Percentiles rank a stretch among this genome's conserved stretches.
Conservation (phyloP, 2,113 vertebrate genomes). For the Apeltes quadracus region DNA sequence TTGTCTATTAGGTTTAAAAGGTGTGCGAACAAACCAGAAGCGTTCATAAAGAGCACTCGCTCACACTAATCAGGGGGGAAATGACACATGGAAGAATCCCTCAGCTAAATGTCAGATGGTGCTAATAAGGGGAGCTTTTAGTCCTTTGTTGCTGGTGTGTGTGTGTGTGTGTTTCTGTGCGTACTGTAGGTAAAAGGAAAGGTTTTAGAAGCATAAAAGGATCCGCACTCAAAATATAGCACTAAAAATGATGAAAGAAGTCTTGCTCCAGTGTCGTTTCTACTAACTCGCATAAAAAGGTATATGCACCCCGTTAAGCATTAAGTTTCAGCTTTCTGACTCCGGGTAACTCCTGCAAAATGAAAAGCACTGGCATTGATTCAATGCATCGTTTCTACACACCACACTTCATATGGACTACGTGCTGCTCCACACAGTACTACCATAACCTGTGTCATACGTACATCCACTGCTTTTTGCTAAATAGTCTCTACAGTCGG, state of each 20-base stretch:
- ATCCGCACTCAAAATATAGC: neutral
- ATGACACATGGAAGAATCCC: conserved; percentile 46
- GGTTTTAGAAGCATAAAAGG: conserved; percentile 15
- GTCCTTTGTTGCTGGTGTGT: conserved; percentile 46
- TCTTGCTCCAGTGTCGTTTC: conserved; percentile 17
- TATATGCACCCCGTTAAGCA: no score
- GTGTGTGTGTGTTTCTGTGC: conserved; percentile 15
- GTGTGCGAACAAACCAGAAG: conserved; percentile 34
- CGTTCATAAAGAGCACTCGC: conserved; percentile 40
- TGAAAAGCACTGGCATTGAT: conserved; percentile 40
- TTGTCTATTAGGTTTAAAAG: conserved; percentile 10
- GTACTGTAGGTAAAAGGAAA: conserved; percentile 10
- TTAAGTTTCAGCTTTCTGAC: no score
- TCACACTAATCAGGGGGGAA: conserved; percentile 38
- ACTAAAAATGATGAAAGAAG: neutral
- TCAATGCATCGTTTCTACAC: conserved; percentile 39
- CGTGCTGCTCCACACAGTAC: conserved; percentile 2
- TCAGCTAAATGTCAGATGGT: conserved; percentile 70
- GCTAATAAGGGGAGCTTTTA: conserved; percentile 59
- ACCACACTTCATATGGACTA: conserved; percentile 29
- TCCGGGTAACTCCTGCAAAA: conserved; percentile 40
- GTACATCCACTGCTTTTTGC: conserved; percentile 26
- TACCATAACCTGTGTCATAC: neutral
- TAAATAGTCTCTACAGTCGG: conserved; percentile 56
- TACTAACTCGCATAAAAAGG: no score